Evolutionary conservation across 2,113 vertebrate genomes (phyloP).

Genomic region (Labeo rohita): DNA sequence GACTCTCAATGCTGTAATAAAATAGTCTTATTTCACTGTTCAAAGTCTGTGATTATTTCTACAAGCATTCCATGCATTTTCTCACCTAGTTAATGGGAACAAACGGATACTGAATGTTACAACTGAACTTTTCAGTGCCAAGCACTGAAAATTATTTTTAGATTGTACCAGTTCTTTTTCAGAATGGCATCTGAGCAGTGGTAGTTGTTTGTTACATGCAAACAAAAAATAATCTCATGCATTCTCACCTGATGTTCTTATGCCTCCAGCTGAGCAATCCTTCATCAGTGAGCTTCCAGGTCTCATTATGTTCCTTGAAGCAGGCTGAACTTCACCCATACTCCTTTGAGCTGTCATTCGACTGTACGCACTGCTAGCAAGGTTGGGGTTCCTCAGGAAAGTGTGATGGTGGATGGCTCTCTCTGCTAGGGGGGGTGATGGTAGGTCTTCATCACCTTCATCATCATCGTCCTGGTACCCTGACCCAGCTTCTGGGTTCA

Average conservation of each 20-base stretch:
- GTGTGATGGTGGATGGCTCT: constrained; percentile 44
- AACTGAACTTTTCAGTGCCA: background rate
- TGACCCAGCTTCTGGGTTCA: constrained; percentile 58
- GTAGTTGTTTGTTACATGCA: background rate
- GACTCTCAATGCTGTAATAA: constrained; percentile 38
- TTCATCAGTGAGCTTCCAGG: constrained; percentile 76
- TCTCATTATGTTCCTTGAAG: constrained; percentile 48
- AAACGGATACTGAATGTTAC: background rate
- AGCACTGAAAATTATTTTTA: background rate
- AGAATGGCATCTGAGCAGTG: background rate
- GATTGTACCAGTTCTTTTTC: background rate
- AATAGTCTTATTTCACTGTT: constrained; percentile 21
- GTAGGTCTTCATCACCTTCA: constrained; percentile 61
- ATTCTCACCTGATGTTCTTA: constrained; percentile 85
- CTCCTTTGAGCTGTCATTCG: constrained; percentile 65
- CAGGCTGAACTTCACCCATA: constrained; percentile 56
- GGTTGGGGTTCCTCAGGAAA: constrained; percentile 84
- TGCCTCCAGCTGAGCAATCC: constrained; percentile 78
- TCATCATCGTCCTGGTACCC: constrained; percentile 48
- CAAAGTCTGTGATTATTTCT: background rate
- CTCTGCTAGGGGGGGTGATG: constrained; percentile 58
- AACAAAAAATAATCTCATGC: background rate
- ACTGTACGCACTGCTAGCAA: constrained; percentile 87
- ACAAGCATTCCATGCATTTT: background rate
- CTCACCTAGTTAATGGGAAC: background rate